Evolutionary conservation across 2,797 vertebrate species (phyloP).

Genomic region (Remorina albescens): DNA sequence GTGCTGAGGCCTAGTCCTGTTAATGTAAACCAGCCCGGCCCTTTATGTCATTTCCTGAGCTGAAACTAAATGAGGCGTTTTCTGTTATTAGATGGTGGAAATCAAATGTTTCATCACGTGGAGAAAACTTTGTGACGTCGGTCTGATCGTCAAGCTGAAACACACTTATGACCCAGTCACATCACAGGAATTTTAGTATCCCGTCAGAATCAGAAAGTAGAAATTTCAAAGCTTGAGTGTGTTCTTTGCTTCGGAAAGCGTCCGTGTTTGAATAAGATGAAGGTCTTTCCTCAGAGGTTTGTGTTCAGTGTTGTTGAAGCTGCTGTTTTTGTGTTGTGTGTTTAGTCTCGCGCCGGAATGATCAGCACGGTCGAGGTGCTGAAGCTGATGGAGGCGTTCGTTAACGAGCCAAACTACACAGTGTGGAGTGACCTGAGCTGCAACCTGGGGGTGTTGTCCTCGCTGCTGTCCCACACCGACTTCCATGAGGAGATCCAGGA

Average conservation of each 20-base stretch:
- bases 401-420: constrained; percentile 98
- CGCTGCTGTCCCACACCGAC: constrained; percentile 96
- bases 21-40: no score
- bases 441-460: constrained; percentile 96
- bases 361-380: constrained; percentile 98
- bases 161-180: background rate
- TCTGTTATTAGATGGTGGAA: background rate
- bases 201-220: background rate
- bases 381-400: constrained; percentile 98
- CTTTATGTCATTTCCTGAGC: no score
- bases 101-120: background rate
- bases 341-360: constrained; percentile 95
- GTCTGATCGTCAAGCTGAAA: background rate
- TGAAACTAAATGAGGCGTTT: no score
- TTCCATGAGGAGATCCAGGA: constrained; percentile 97
- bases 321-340: background rate
- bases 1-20: no score
- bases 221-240: background rate
- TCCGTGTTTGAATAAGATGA: background rate
- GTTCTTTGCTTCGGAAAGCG: no score
- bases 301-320: background rate
- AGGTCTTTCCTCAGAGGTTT: no score
- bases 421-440: constrained; percentile 99
- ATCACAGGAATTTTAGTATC: background rate
- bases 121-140: background rate